Evolutionary conservation across 2,113 vertebrate species (phyloP).

Genomic region (Neotragus pygmaeus): DNA sequence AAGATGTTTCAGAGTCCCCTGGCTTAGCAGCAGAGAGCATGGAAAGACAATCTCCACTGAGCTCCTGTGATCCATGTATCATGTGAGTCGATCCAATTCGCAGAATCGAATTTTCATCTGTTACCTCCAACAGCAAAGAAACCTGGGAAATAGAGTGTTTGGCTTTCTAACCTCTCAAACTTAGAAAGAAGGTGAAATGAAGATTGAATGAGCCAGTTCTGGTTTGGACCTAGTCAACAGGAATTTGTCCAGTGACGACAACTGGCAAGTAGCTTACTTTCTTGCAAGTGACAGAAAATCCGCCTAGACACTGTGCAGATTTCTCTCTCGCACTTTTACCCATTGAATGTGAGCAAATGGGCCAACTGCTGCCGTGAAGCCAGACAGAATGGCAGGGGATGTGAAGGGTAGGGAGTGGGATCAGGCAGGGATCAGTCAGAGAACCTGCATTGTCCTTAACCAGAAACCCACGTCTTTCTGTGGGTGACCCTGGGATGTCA

Average conservation of each 20-base stretch:
- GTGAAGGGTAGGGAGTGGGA: rapidly evolving
- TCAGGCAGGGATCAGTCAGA: not conserved
- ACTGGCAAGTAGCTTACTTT: not conserved
- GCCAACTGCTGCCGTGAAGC: not conserved
- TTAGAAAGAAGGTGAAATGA: not conserved
- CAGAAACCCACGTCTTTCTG: not conserved
- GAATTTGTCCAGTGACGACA: not conserved
- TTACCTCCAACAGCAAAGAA: not conserved
- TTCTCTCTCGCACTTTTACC: not conserved
- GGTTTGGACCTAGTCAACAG: not conserved
- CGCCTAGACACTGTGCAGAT: not conserved
- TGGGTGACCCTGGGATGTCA: not conserved
- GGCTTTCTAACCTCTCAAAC: not conserved
- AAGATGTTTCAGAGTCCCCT: not conserved
- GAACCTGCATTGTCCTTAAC: not conserved
- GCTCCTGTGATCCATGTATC: not conserved
- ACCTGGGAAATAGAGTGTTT: not conserved
- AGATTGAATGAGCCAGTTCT: not conserved
- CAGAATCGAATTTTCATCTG: not conserved
- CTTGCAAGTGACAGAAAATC: not conserved
- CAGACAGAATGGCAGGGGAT: not conserved
- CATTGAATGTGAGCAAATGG: not conserved
- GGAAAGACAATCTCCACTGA: not conserved
- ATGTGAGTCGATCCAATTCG: not conserved
- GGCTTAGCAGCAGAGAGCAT: not conserved